Conservation (phyloP, 2,888 invertebrate species). For the Sericinus montela region DNA sequence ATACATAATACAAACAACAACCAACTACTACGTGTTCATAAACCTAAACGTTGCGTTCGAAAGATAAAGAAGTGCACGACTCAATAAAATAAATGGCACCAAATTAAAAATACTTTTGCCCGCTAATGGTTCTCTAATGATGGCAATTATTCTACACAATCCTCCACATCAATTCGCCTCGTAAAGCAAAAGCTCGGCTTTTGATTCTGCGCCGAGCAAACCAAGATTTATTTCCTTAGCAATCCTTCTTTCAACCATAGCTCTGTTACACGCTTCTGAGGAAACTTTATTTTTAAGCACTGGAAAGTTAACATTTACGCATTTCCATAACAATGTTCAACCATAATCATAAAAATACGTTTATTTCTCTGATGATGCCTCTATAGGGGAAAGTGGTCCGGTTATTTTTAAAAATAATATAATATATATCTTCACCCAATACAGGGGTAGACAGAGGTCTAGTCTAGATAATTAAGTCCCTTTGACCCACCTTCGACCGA, state of each 20-base stretch:
- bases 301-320: background rate
- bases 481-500: too few relatives aligned
- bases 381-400: too few relatives aligned
- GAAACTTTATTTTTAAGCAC: background rate
- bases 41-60: background rate
- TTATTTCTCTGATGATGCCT: too few relatives aligned
- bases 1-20: too few relatives aligned
- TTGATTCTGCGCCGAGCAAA: background rate
- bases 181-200: background rate
- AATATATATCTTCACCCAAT: too few relatives aligned
- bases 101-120: slow-evolving; percentile 24
- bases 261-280: background rate
- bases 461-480: too few relatives aligned
- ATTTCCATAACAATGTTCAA: too few relatives aligned
- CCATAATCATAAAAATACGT: too few relatives aligned
- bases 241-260: slow-evolving; percentile 1
- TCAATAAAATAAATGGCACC: slow-evolving; percentile 16
- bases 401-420: too few relatives aligned
- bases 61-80: slow-evolving; percentile 7
- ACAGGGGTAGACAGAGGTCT: too few relatives aligned
- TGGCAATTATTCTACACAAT: slow-evolving; percentile 39
- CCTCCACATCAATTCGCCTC: slow-evolving; percentile 24
- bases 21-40: too few relatives aligned
- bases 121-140: slow-evolving; percentile 37
- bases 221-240: slow-evolving; percentile 3